phyloP scores from a whole-genome alignment of 2,888 invertebrate genomes.

The Camponotus fellah region DNA sequence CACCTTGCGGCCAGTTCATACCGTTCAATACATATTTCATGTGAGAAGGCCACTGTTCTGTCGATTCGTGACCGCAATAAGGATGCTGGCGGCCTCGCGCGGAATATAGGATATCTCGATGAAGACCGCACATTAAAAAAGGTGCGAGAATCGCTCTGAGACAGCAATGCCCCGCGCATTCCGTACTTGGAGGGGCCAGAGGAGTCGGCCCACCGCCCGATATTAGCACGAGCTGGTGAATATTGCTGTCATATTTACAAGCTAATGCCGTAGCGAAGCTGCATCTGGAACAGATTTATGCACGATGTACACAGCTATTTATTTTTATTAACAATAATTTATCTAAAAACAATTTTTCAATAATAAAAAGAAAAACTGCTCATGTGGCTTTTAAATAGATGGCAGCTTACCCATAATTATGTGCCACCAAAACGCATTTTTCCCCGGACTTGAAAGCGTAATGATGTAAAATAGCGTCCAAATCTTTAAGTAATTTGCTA shows the following conservation, averaged over 20 bases:
- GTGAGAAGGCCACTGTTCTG: constrained; percentile 86
- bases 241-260: constrained; percentile 87
- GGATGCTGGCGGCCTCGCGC: constrained; percentile 88
- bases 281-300: constrained; percentile 85
- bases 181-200: constrained; percentile 88
- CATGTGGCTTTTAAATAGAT: not conserved
- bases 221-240: constrained; percentile 89
- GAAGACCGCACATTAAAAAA: constrained; percentile 88
- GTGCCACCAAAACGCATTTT: constrained; percentile 89
- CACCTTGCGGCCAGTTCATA: constrained; percentile 90
- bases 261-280: constrained; percentile 89
- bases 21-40: constrained; percentile 88
- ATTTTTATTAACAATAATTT: not conserved
- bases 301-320: not conserved
- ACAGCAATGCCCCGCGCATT: constrained; percentile 87
- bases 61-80: constrained; percentile 85
- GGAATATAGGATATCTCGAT: constrained; percentile 87
- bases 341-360: not conserved
- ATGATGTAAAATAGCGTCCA: constrained; percentile 88
- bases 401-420: constrained; percentile 89
- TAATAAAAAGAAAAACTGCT: not conserved
- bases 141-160: constrained; percentile 87
- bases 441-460: constrained; percentile 87
- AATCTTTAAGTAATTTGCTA: constrained; percentile 88
- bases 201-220: constrained; percentile 91